Percentiles rank a stretch among this genome's conserved stretches.
These are phyloP conservation scores for Euwallacea fornicatus DNA, from an alignment of 1,140 invertebrate species.

Conservation along the genomic window DNA sequence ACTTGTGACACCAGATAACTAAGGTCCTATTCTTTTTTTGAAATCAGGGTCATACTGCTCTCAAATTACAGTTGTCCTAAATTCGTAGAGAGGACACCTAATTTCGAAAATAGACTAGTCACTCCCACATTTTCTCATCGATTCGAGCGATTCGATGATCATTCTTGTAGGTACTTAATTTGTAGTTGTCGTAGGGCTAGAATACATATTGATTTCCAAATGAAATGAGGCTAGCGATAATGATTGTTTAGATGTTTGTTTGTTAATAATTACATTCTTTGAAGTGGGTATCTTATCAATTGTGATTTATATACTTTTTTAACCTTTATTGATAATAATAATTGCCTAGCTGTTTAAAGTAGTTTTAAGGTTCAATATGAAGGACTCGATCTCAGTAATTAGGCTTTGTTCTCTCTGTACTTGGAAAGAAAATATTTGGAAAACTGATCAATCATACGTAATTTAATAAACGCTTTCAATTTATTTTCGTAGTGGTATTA, in stretches of 20 bases:
- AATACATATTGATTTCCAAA: too few species aligned
- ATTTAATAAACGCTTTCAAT: slow-evolving; percentile 44
- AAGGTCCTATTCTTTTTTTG: background rate
- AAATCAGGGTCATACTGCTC: background rate
- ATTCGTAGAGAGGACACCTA: background rate
- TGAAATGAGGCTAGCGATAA: too few species aligned
- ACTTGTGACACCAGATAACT: too few species aligned
- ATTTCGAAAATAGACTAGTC: background rate
- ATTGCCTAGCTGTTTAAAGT: background rate
- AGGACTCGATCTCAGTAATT: background rate
- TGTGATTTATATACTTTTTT: too few species aligned
- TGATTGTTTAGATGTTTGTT: too few species aligned
- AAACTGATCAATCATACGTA: background rate
- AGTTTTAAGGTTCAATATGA: background rate
- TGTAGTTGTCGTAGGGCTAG: too few species aligned
- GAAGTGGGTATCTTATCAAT: too few species aligned
- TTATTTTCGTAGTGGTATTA: slow-evolving; percentile 44
- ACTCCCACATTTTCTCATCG: too few species aligned
- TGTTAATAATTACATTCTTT: too few species aligned
- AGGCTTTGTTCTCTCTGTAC: background rate
- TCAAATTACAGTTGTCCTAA: background rate
- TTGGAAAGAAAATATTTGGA: background rate
- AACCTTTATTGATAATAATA: too few species aligned
- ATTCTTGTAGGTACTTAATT: too few species aligned
- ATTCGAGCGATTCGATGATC: too few species aligned